Percentiles rank a stretch among this genome's conserved stretches.
phyloP scores from a whole-genome alignment of 2,113 vertebrate species.

The Silurus glanis region DNA sequence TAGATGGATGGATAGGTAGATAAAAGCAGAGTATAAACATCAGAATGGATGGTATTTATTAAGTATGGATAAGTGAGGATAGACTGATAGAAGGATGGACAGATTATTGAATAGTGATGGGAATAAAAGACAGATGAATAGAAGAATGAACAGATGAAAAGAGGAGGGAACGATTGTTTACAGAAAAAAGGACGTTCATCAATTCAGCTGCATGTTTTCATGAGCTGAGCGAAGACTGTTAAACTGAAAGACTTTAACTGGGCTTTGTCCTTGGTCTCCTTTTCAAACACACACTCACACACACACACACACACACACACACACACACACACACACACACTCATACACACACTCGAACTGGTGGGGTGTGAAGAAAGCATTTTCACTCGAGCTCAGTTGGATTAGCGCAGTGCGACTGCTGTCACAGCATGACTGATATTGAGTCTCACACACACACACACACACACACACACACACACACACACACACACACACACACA shows the following conservation, averaged over 20 bases:
- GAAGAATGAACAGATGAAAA: background rate
- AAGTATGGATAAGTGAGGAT: background rate
- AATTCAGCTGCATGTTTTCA: slow-evolving; percentile 3
- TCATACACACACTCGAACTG: slow-evolving; percentile 10
- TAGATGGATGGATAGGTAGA: background rate
- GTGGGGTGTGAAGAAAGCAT: slow-evolving; percentile 40
- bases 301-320: slow-evolving; percentile 29
- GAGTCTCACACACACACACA: background rate
- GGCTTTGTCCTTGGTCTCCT: slow-evolving; percentile 54
- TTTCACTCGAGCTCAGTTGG: slow-evolving; percentile 31
- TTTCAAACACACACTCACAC: slow-evolving; percentile 14
- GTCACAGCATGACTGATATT: slow-evolving; percentile 44
- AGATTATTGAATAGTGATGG: background rate
- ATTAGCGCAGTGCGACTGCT: slow-evolving; percentile 37
- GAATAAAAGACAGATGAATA: background rate
- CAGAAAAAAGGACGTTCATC: background rate
- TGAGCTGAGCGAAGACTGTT: slow-evolving; percentile 24
- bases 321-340: slow-evolving; percentile 32
- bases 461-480: slow-evolving; percentile 1
- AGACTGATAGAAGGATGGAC: background rate
- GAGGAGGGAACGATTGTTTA: background rate
- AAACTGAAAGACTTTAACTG: slow-evolving; percentile 21
- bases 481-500: background rate
- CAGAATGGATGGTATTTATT: no score
- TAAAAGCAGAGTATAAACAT: no score